A percentile compares a stretch with the other conserved stretches of the same genome.
Conservation (phyloP, 2,888 invertebrate genomes). For the Andrena bicolor region DNA sequence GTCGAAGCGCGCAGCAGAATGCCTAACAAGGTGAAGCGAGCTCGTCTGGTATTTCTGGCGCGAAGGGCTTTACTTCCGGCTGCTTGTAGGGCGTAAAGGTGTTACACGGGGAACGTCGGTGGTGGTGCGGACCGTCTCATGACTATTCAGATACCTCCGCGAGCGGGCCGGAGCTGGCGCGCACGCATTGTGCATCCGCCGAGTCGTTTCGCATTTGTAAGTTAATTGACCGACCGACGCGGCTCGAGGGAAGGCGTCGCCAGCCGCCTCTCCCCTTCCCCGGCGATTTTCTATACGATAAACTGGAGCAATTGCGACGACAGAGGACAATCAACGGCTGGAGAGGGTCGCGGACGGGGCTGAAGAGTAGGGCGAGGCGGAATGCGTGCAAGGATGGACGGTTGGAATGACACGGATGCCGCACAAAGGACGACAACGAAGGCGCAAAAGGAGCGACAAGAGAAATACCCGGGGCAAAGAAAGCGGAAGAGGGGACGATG, state of each 20-base stretch:
- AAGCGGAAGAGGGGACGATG: conserved; percentile 11
- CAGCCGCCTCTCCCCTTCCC: neutral
- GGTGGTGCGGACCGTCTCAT: conserved; percentile 28
- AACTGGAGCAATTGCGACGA: conserved; percentile 27
- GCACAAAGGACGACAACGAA: conserved; percentile 33
- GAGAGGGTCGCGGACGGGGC: neutral
- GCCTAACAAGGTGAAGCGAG: conserved; percentile 37
- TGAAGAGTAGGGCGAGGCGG: neutral
- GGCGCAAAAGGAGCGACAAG: conserved; percentile 12
- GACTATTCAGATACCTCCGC: conserved; percentile 51
- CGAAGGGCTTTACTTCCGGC: conserved; percentile 18
- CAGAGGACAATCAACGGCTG: neutral
- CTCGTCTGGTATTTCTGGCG: conserved; percentile 19
- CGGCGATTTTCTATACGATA: conserved; percentile 32
- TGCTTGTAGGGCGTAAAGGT: conserved; percentile 14
- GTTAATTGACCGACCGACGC: conserved; percentile 47
- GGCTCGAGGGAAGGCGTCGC: neutral
- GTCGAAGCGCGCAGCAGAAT: conserved; percentile 34
- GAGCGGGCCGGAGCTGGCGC: neutral
- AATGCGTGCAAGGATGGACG: neutral
- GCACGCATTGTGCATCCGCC: conserved; percentile 19
- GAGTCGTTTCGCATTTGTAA: conserved; percentile 47
- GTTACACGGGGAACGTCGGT: conserved; percentile 3
- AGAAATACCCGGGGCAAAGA: neutral
- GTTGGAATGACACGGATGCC: neutral